A percentile compares a stretch with the other conserved stretches of the same genome.
Conservation (phyloP, 2,888 invertebrate species). For the Drosophila conformis region DNA sequence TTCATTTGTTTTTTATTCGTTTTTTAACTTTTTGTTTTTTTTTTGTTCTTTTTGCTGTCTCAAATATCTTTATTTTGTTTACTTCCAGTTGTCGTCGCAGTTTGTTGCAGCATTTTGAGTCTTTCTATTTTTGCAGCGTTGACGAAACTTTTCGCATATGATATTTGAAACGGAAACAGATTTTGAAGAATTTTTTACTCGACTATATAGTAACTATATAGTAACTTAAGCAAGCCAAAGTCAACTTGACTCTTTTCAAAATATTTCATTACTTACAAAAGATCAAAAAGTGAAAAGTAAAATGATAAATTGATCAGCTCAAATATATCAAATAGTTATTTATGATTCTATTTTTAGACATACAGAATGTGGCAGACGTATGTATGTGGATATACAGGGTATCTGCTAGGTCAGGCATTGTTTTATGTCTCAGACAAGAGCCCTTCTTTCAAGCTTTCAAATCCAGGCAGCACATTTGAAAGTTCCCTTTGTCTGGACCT, state of each 20-base stretch:
- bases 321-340: neutral
- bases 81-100: constrained; percentile 44
- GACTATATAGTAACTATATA: too few species aligned
- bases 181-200: constrained; percentile 7
- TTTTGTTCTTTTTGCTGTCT: constrained; percentile 28
- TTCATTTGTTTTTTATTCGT: neutral
- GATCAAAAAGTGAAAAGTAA: neutral
- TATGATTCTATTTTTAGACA: neutral
- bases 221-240: neutral
- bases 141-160: constrained; percentile 26
- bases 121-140: constrained; percentile 41
- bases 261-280: neutral
- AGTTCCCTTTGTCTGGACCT: neutral
- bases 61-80: constrained; percentile 58
- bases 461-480: too few species aligned
- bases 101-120: constrained; percentile 25
- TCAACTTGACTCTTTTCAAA: neutral
- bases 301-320: neutral
- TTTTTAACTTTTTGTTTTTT: constrained; percentile 3
- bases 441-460: neutral
- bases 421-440: neutral
- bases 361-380: neutral
- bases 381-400: neutral
- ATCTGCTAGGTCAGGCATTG: neutral
- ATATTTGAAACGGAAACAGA: constrained; percentile 21